Evolutionary conservation across 1,140 invertebrate genomes (phyloP).

Genomic region (Hylaeus volcanicus): DNA sequence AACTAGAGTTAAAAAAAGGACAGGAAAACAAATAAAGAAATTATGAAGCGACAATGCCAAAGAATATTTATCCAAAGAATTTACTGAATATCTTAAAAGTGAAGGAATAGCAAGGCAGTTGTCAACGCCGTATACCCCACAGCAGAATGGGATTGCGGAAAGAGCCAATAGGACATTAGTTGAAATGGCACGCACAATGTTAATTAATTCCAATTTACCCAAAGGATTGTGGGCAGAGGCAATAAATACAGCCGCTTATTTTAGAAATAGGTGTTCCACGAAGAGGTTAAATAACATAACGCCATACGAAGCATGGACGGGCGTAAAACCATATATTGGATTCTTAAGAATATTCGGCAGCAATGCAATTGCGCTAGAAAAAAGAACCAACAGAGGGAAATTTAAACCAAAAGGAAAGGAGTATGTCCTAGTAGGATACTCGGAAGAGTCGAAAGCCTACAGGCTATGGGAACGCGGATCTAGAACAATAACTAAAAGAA

Average conservation of each 20-base stretch:
- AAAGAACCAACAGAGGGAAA: slow-evolving; percentile 57
- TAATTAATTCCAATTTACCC: neutral
- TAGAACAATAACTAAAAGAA: neutral
- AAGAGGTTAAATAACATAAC: slow-evolving; percentile 33
- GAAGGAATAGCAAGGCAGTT: slow-evolving; percentile 21
- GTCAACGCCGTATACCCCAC: neutral
- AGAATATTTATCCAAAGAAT: slow-evolving; percentile 12
- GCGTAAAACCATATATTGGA: slow-evolving; percentile 37
- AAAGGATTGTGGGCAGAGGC: slow-evolving; percentile 10
- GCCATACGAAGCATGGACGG: slow-evolving; percentile 46
- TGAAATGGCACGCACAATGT: slow-evolving; percentile 16
- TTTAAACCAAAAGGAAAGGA: slow-evolving; percentile 41
- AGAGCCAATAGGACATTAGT: slow-evolving; percentile 13
- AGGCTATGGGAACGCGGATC: slow-evolving; percentile 1
- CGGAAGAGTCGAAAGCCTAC: slow-evolving; percentile 5
- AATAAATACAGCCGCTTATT: neutral
- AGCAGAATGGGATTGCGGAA: slow-evolving; percentile 10
- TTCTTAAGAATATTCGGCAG: slow-evolving; percentile 64
- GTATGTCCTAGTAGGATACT: neutral
- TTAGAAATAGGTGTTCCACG: slow-evolving; percentile 23
- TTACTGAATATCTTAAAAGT: neutral
- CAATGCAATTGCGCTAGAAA: slow-evolving; percentile 53
- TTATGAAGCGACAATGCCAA: slow-evolving; percentile 12
- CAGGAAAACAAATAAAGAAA: neutral
- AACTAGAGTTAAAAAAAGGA: neutral